Percentiles rank a stretch among this genome's conserved stretches.
These are phyloP conservation scores for Arnoldichthys spilopterus DNA, from an alignment of 2,797 vertebrate genomes.

Conservation along the genomic window DNA sequence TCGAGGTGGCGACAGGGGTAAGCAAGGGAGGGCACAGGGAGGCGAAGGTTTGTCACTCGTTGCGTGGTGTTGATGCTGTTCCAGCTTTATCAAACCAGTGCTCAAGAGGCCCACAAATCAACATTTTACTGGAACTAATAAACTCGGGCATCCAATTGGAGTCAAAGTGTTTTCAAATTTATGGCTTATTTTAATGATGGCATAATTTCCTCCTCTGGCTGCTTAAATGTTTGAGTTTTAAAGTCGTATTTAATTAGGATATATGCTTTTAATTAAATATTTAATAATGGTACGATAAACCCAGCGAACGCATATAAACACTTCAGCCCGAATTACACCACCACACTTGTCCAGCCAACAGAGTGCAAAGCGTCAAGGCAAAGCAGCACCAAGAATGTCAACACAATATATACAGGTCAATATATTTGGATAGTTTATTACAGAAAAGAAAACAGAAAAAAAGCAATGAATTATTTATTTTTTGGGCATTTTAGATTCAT, in stretches of 20 bases:
- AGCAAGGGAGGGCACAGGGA: conserved; percentile 44
- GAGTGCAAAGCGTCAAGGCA: neutral
- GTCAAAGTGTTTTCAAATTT: conserved; percentile 78
- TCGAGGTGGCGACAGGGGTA: conserved; percentile 36
- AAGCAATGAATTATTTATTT: no score
- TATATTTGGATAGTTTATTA: neutral
- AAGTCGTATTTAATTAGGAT: conserved; percentile 68
- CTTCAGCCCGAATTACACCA: conserved; percentile 24
- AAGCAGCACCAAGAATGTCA: neutral
- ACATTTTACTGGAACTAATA: conserved; percentile 81
- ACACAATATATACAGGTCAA: neutral
- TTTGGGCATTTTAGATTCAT: no score
- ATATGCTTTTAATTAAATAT: conserved; percentile 60
- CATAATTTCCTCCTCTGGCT: conserved; percentile 72
- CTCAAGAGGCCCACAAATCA: conserved; percentile 83
- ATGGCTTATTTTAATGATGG: conserved; percentile 75
- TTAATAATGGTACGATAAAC: conserved; percentile 58
- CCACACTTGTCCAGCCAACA: conserved; percentile 17
- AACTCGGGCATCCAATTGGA: conserved; percentile 77
- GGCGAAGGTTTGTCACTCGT: conserved; percentile 59
- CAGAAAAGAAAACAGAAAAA: no score
- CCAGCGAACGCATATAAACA: conserved; percentile 46
- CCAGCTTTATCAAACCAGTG: conserved; percentile 77
- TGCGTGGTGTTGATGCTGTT: conserved; percentile 71
- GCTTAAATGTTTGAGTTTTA: conserved; percentile 66